These are phyloP conservation scores for Lophotriccus pileatus DNA, from an alignment of 2,797 vertebrate species.

Conservation along the genomic window DNA sequence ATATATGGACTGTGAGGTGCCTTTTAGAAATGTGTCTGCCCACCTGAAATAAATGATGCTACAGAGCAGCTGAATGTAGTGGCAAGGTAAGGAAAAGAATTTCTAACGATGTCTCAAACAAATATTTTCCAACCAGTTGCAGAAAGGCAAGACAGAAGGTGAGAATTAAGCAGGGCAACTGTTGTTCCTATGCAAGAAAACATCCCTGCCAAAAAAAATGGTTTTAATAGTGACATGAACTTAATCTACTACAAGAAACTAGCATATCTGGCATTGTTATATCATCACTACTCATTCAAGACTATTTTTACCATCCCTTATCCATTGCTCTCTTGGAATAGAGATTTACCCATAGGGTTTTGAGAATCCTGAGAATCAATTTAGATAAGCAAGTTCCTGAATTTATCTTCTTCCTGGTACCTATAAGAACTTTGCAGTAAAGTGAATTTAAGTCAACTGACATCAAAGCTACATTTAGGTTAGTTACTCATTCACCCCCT, in stretches of 20 bases:
- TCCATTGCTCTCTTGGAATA: not conserved
- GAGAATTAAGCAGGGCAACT: not conserved
- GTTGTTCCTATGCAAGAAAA: not conserved
- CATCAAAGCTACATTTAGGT: not conserved
- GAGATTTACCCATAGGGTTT: not conserved
- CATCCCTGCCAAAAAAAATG: not conserved
- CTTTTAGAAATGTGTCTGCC: not conserved
- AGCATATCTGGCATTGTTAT: not conserved
- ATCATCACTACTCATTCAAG: not conserved
- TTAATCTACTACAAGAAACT: not conserved
- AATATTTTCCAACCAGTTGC: not conserved
- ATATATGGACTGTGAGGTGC: not conserved
- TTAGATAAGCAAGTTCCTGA: not conserved
- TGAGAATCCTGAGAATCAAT: not conserved
- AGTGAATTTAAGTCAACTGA: not conserved
- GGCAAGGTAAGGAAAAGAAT: not conserved
- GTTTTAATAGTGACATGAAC: not conserved
- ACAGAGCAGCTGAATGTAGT: not conserved
- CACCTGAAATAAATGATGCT: not conserved
- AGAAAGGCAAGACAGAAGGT: not conserved
- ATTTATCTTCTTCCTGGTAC: not conserved
- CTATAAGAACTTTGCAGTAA: not conserved
- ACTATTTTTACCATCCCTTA: not conserved
- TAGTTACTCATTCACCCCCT: not conserved
- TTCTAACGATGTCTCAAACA: not conserved